Evolutionary conservation across 2,888 invertebrate species (phyloP).

Genomic region (Scaptomyza flava): DNA sequence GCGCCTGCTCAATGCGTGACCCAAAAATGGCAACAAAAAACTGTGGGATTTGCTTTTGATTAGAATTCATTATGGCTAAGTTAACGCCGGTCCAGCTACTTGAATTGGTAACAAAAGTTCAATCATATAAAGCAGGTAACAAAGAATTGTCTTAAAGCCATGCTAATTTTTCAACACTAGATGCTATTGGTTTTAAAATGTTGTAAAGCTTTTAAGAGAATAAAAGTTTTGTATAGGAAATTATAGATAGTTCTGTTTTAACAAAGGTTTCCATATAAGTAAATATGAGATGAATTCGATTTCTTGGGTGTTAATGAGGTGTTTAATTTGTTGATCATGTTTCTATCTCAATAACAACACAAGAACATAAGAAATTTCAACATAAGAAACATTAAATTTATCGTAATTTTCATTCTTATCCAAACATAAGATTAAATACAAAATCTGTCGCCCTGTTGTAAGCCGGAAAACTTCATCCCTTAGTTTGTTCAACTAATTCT

Average conservation of each 20-base stretch:
- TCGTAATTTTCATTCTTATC: background rate
- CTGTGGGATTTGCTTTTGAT: constrained; percentile 55
- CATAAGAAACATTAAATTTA: constrained; percentile 1
- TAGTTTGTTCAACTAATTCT: constrained; percentile 9
- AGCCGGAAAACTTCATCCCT: constrained; percentile 18
- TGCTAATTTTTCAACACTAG: background rate
- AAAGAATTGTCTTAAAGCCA: background rate
- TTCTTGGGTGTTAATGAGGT: no score
- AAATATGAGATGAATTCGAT: no score
- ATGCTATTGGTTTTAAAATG: background rate
- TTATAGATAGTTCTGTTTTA: no score
- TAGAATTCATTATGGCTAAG: constrained; percentile 33
- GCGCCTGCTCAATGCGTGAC: constrained; percentile 20
- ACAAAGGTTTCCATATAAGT: no score
- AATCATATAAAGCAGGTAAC: background rate
- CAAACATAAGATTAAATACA: constrained; percentile 22
- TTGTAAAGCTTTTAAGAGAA: background rate
- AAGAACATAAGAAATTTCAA: background rate
- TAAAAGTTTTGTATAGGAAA: background rate
- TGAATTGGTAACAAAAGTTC: constrained; percentile 3
- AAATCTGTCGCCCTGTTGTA: background rate
- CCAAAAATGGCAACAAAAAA: constrained; percentile 60
- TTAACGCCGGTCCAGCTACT: constrained; percentile 14
- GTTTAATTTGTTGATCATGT: no score
- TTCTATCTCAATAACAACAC: no score